These are phyloP conservation scores for Temnothorax longispinosus DNA, from an alignment of 1,140 invertebrate genomes.

Conservation along the genomic window DNA sequence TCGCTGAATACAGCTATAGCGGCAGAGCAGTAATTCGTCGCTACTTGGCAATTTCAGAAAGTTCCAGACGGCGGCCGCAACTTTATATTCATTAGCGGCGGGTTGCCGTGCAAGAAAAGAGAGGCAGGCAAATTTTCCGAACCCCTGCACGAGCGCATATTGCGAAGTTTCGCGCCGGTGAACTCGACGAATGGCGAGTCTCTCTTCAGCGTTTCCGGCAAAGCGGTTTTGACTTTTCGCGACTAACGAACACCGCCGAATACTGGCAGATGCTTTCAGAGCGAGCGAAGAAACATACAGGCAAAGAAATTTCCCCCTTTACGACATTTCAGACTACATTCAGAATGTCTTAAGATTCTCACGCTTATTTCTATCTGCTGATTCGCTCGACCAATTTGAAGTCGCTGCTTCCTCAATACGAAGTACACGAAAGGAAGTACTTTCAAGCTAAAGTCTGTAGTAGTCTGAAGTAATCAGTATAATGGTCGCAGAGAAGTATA, in stretches of 20 bases:
- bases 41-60: constrained; percentile 56
- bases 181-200: constrained; percentile 39
- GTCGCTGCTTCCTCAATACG: background rate
- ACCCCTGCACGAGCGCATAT: constrained; percentile 41
- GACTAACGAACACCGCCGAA: constrained; percentile 39
- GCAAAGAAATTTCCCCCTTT: constrained; percentile 27
- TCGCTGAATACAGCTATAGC: background rate
- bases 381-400: constrained; percentile 20
- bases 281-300: constrained; percentile 13
- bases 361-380: background rate
- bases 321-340: constrained; percentile 3
- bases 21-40: constrained; percentile 27
- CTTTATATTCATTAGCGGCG: constrained; percentile 66
- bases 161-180: constrained; percentile 51
- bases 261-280: background rate
- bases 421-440: constrained; percentile 12
- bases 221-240: constrained; percentile 44
- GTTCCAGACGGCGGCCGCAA: constrained; percentile 40
- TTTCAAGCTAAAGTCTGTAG: background rate
- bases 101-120: constrained; percentile 19
- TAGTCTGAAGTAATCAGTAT: constrained; percentile 11
- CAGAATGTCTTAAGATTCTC: constrained; percentile 12
- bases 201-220: constrained; percentile 18
- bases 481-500: background rate
- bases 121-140: constrained; percentile 20